phyloP scores from a whole-genome alignment of 2,113 vertebrate genomes.

The Heterotis niloticus region DNA sequence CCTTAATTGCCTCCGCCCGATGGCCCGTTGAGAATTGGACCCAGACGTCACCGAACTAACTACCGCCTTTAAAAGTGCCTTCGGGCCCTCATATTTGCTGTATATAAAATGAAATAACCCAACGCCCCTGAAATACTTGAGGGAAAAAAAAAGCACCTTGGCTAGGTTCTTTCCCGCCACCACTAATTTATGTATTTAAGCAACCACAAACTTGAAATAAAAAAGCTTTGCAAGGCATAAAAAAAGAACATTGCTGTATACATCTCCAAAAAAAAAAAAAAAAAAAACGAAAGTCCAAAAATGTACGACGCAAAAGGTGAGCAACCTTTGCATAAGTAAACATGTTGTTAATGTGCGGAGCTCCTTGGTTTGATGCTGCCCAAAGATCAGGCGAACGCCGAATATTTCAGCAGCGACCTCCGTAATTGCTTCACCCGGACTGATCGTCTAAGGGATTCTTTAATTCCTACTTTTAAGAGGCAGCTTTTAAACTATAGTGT shows the following conservation, averaged over 20 bases:
- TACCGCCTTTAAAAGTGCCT: not conserved
- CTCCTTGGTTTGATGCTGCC: too few species aligned
- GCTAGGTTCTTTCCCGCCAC: not conserved
- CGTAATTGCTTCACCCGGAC: not conserved
- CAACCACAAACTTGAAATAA: not conserved
- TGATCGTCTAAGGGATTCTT: not conserved
- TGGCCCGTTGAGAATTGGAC: not conserved
- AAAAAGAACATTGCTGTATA: too few species aligned
- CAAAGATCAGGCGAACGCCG: too few species aligned
- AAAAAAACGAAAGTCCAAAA: too few species aligned
- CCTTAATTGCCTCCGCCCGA: slow-evolving; percentile 10
- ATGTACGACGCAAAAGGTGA: too few species aligned
- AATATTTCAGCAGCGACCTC: not conserved
- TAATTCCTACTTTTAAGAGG: not conserved
- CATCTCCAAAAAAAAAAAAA: too few species aligned
- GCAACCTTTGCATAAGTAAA: too few species aligned
- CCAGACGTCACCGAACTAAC: not conserved
- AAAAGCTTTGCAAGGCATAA: not conserved
- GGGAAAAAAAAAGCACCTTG: too few species aligned
- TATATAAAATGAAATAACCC: not conserved
- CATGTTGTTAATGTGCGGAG: too few species aligned
- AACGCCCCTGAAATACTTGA: too few species aligned
- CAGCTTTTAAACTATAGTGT: slow-evolving; percentile 8
- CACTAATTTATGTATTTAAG: not conserved
- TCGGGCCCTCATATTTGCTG: not conserved